Conservation (phyloP, 1,140 invertebrate genomes). For the Oscheius sp. region DNA sequence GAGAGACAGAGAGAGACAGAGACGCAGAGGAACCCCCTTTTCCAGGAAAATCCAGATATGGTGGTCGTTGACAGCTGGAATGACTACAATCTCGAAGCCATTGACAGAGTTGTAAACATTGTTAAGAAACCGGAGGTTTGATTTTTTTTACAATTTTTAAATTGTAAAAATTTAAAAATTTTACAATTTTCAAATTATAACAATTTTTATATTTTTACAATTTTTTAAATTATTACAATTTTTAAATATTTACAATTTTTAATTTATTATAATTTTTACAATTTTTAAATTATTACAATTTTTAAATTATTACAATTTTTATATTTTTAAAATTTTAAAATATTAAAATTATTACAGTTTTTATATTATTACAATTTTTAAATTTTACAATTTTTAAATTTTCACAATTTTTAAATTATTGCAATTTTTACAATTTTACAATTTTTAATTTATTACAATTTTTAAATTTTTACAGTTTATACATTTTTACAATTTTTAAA, state of each 20-base stretch:
- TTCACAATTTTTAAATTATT: background rate
- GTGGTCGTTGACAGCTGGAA: background rate
- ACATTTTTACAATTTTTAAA: background rate
- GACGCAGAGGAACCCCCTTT: too few relatives aligned
- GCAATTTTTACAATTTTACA: background rate
- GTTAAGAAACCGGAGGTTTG: background rate
- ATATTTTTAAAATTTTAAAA: background rate
- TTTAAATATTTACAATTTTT: background rate
- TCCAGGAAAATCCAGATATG: background rate
- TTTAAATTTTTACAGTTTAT: background rate
- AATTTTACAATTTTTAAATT: background rate
- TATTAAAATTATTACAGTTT: background rate
- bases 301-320: background rate
- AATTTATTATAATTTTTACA: too few relatives aligned
- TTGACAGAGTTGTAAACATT: background rate
- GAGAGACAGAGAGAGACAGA: too few relatives aligned
- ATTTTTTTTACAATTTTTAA: background rate
- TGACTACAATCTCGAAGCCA: background rate
- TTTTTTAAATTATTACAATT: background rate
- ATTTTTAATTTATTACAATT: background rate
- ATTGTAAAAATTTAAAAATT: background rate
- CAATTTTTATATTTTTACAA: background rate
- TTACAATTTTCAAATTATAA: background rate
- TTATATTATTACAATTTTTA: background rate
- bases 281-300: background rate